phyloP scores from a whole-genome alignment of 2,113 vertebrate species.

The Tetrax tetrax region DNA sequence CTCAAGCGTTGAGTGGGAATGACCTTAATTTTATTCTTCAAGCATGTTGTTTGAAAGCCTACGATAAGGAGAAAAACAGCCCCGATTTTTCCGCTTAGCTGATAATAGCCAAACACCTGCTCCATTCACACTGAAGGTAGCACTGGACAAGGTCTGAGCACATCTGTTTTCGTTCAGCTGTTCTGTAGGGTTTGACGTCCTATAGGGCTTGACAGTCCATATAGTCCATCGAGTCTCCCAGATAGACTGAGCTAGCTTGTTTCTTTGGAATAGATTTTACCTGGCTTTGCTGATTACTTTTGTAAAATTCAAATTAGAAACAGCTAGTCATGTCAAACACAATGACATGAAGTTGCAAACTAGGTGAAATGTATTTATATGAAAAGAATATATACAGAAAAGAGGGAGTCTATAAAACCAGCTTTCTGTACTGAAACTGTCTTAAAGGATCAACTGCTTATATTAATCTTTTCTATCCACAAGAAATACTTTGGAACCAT shows the following conservation, averaged over 20 bases:
- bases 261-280: background rate
- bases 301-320: constrained; percentile 16
- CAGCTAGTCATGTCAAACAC: background rate
- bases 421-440: background rate
- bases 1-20: background rate
- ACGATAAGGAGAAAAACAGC: background rate
- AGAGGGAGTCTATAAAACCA: background rate
- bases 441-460: background rate
- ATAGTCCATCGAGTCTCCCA: background rate
- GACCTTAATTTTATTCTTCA: background rate
- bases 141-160: background rate
- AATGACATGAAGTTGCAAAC: background rate
- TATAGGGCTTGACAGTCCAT: constrained; percentile 15
- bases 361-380: background rate
- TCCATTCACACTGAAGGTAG: background rate
- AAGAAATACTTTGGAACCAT: background rate
- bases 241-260: background rate
- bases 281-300: constrained; percentile 24
- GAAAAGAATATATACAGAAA: background rate
- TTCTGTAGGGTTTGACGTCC: constrained; percentile 4
- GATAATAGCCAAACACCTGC: constrained; percentile 37
- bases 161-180: constrained; percentile 51
- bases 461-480: background rate
- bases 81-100: background rate
- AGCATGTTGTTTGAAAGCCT: background rate